Base-by-base conservation (phyloP, 53 echinoderm and acorn worm genomes). In the Arbacia lixula region DNA sequence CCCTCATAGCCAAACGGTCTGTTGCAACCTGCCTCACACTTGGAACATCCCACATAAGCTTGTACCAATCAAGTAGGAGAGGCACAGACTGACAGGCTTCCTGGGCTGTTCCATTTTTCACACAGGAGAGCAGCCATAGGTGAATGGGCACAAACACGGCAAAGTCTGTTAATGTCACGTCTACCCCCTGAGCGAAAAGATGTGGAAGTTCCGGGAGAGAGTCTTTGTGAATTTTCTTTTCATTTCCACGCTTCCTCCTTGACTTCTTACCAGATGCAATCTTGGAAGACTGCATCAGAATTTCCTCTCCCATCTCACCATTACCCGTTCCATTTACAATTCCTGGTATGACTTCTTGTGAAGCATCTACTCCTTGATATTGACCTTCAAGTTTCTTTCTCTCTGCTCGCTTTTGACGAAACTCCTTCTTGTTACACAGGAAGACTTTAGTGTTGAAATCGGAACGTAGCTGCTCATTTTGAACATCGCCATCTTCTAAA, bases 61-160 rank as follows among this genome's bases (percentile, higher is more conserved):
- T 46, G 79, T 92, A 98, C 94, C 94, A 98, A 53, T 80, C 55
- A 12, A 92, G 31, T 11, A 88, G 83, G 21, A 76, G 49, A 69
- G 94, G 90, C 66, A 95, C 62, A 32, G 46, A 79, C 40, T 41
- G 43, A 46, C 20, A 40, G 12, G 83, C 38, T 21, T 42, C 35
- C 16, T 58, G 42, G 78, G 63, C 24, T 40, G 30, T 77, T 40
- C 75, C 85, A 51, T 76, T 71, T 40, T 38, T 53, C 39, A 66
- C 28, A 41, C 38, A 63, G 82, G 64, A 46, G 22, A 63, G 42
- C 46, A 49, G 12, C 61, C 60, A 92, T 9, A 88, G 55, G 62
- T 98, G 92, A 29, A 94, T 53, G n/a, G 77, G 83, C n/a, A 81
- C 60, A 75, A 98, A 94, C 35, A 98, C 68, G 25, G 92, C 91